Conservation (phyloP, 2,888 invertebrate genomes). For the Muschampia plurimacula region DNA sequence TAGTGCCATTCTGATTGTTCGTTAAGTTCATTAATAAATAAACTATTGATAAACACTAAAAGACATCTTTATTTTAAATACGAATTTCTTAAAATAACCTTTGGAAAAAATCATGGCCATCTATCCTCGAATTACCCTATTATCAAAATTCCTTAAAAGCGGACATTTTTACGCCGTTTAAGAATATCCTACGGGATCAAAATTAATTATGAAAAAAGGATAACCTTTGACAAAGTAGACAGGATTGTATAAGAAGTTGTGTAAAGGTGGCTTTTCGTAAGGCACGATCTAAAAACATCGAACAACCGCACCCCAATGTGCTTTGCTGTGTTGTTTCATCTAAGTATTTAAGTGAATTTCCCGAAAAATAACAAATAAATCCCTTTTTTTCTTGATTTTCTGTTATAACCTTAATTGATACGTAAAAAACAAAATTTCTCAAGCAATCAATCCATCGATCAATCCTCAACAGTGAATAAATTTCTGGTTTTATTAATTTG, state of each 20-base stretch:
- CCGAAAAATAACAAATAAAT: no score
- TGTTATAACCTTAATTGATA: no score
- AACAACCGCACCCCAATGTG: background rate
- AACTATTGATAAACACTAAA: no score
- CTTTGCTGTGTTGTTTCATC: background rate
- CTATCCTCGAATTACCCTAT: slow-evolving; percentile 2
- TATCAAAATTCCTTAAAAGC: slow-evolving; percentile 31
- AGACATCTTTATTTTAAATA: no score
- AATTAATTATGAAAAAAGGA: slow-evolving; percentile 40
- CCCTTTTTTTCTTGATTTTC: no score
- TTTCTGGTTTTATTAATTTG: background rate
- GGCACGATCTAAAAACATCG: background rate
- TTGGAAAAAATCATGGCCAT: no score
- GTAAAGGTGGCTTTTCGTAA: slow-evolving; percentile 1
- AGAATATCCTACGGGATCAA: slow-evolving; percentile 12
- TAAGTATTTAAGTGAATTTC: no score
- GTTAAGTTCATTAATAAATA: no score
- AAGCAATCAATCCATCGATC: no score
- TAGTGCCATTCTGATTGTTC: background rate
- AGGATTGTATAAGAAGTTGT: slow-evolving; percentile 39
- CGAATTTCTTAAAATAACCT: no score
- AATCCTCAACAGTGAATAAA: no score
- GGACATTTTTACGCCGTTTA: slow-evolving; percentile 33
- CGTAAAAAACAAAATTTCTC: no score
- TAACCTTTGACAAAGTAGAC: slow-evolving; percentile 42